These are phyloP conservation scores for Sminthopsis crassicaudata DNA, from an alignment of 2,113 vertebrate species.

Conservation along the genomic window DNA sequence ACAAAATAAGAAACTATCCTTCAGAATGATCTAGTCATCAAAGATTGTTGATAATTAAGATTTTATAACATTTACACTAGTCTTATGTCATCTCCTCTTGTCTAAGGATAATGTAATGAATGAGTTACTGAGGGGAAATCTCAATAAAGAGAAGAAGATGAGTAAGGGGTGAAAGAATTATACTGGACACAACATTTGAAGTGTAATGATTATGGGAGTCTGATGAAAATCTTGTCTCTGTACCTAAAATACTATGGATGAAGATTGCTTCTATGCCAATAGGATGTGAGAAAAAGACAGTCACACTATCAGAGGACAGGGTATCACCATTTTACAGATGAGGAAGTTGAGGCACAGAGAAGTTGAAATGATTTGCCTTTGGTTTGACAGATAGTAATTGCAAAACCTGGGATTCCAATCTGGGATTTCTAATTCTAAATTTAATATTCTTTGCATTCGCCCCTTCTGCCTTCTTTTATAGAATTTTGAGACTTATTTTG, in stretches of 20 bases:
- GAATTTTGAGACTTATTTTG: not conserved
- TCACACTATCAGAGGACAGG: not conserved
- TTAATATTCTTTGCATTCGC: not conserved
- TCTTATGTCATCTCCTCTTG: not conserved
- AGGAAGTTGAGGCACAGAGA: not conserved
- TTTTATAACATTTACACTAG: conserved; percentile 41
- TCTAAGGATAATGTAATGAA: conserved; percentile 33
- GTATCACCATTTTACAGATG: not conserved
- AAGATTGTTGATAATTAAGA: not conserved
- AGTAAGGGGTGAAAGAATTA: not conserved
- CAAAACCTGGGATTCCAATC: not conserved
- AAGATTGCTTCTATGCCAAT: not conserved
- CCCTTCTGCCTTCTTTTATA: not conserved
- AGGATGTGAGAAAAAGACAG: not conserved
- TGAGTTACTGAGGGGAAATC: not conserved
- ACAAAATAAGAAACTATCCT: not conserved
- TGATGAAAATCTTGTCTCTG: not conserved
- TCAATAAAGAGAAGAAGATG: not conserved
- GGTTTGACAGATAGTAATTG: not conserved
- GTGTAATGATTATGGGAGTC: not conserved
- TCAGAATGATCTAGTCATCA: not conserved
- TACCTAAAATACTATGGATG: not conserved
- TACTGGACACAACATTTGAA: not conserved
- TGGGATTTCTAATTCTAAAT: not conserved
- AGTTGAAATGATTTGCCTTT: not conserved